Percentiles rank a stretch among this genome's conserved stretches.
Evolutionary conservation across 2,888 invertebrate genomes (phyloP).

Genomic region (Eumacrocentrus americanus): DNA sequence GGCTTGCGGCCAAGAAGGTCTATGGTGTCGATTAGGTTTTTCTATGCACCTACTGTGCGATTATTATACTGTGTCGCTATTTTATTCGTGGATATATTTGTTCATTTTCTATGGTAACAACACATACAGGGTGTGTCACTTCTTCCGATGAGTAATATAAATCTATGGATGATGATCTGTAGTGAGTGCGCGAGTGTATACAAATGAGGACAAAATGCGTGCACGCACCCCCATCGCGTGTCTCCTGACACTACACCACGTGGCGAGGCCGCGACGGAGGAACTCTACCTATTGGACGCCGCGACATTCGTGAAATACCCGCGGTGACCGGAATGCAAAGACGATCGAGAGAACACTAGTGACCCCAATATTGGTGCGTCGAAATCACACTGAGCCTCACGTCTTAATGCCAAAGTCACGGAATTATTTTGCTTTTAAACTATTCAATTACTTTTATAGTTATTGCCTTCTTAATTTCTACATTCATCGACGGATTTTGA

Average conservation of each 20-base stretch:
- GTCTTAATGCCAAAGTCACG: neutral
- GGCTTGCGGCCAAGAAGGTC: conserved; percentile 58
- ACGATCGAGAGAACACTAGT: conserved; percentile 8
- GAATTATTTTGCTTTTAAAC: too few relatives aligned
- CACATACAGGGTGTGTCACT: conserved; percentile 2
- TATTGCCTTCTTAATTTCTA: too few relatives aligned
- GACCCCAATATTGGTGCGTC: conserved; percentile 22
- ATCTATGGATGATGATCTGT: neutral
- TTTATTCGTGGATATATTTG: neutral
- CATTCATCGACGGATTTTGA: too few relatives aligned
- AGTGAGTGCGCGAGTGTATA: conserved; percentile 37
- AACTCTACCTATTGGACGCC: conserved; percentile 4
- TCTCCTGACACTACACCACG: conserved; percentile 24
- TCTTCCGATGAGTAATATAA: neutral
- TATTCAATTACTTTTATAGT: too few relatives aligned
- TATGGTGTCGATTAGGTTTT: conserved; percentile 43
- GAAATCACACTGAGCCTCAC: neutral
- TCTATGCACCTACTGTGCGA: conserved; percentile 28
- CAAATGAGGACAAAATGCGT: conserved; percentile 39
- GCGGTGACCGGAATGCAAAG: conserved; percentile 18
- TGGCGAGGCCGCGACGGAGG: conserved; percentile 6
- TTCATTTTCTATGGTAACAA: neutral
- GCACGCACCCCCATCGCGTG: conserved; percentile 44
- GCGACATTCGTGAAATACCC: conserved; percentile 17
- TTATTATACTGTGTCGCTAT: neutral